A percentile compares a stretch with the other conserved stretches of the same genome.
These are phyloP conservation scores for Semotilus atromaculatus DNA, from an alignment of 2,797 vertebrate species.

Conservation along the genomic window DNA sequence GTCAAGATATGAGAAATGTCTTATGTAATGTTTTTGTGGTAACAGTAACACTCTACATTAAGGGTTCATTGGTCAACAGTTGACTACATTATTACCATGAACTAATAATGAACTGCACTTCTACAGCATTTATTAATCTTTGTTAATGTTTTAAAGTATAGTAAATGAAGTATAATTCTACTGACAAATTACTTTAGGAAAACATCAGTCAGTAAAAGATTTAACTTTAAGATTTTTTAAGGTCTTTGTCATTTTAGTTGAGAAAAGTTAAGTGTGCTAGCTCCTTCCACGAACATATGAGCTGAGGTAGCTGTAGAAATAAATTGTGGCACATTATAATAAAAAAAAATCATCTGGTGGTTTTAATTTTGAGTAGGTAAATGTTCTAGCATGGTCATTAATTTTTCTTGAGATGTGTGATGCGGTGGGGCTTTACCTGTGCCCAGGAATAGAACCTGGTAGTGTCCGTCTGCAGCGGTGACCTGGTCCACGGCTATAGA, in stretches of 20 bases:
- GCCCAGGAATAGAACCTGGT: conserved; percentile 95
- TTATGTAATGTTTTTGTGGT: no score
- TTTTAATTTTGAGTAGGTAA: no score
- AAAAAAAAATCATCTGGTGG: background rate
- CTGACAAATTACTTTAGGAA: background rate
- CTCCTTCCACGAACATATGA: background rate
- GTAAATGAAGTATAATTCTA: background rate
- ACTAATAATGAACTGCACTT: no score
- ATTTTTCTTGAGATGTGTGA: background rate
- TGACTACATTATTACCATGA: no score
- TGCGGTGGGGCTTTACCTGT: conserved; percentile 79
- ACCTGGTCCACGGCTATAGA: conserved; percentile 95
- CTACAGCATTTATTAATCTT: no score
- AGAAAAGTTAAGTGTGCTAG: background rate
- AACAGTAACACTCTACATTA: no score
- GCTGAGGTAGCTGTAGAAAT: background rate
- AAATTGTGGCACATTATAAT: background rate
- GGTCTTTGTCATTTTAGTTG: background rate
- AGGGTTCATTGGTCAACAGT: no score
- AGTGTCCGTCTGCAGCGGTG: conserved; percentile 90
- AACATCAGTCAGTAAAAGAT: background rate
- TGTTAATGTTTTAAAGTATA: background rate
- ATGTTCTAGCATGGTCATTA: background rate
- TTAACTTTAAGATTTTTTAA: no score
- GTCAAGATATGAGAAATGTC: no score